These are phyloP conservation scores for Forbesichthys papilliferus DNA, from an alignment of 2,113 vertebrate genomes.

Conservation along the genomic window DNA sequence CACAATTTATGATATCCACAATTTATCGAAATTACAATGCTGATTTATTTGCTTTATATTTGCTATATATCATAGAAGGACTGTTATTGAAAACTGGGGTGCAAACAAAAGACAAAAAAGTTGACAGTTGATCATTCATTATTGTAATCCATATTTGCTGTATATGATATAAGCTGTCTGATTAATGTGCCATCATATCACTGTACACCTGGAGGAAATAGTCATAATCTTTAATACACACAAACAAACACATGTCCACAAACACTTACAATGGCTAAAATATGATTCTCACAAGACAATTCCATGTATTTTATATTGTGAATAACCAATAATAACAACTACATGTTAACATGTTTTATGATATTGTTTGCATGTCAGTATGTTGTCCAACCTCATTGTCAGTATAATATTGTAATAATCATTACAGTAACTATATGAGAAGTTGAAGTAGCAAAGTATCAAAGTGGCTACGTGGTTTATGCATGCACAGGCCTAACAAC, in stretches of 20 bases:
- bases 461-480: not conserved
- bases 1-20: not conserved
- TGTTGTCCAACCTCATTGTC: too few relatives aligned
- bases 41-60: not conserved
- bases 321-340: not conserved
- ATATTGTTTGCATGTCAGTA: too few relatives aligned
- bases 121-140: too few relatives aligned
- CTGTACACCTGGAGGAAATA: too few relatives aligned
- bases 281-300: too few relatives aligned
- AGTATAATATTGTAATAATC: not conserved
- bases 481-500: conserved; percentile 6
- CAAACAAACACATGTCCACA: not conserved
- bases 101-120: not conserved
- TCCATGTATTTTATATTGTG: too few relatives aligned
- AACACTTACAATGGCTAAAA: not conserved
- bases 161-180: not conserved
- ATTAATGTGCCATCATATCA: too few relatives aligned
- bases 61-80: not conserved
- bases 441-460: too few relatives aligned
- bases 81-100: not conserved
- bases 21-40: not conserved
- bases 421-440: not conserved
- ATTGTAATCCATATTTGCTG: not conserved
- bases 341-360: too few relatives aligned
- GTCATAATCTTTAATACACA: not conserved